Evolutionary conservation across 2,113 vertebrate species (phyloP).

Genomic region (Vanacampus margaritifer): DNA sequence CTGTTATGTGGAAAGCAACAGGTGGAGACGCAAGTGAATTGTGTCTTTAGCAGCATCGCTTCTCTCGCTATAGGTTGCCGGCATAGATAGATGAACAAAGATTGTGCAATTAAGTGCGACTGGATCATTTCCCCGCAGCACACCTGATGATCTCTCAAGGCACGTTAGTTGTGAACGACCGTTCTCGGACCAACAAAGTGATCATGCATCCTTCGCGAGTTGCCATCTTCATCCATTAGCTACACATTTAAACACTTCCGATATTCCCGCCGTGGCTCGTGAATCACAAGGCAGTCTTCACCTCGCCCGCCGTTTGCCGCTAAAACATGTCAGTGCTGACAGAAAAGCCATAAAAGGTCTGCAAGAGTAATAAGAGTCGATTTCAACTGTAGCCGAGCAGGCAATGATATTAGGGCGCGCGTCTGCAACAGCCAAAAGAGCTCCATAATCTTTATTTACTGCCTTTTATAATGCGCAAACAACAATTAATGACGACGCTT

Average conservation of each 20-base stretch:
- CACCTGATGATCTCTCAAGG: neutral
- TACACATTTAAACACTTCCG: neutral
- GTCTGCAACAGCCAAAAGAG: slow-evolving; percentile 37
- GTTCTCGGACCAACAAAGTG: neutral
- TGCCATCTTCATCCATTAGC: neutral
- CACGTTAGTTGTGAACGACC: neutral
- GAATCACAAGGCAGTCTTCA: slow-evolving; percentile 2
- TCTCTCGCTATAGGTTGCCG: too few species aligned
- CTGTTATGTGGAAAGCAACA: neutral
- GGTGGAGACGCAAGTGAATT: neutral
- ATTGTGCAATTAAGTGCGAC: neutral
- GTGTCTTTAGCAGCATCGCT: too few species aligned
- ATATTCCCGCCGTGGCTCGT: neutral
- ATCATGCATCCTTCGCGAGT: neutral
- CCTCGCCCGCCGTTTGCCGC: slow-evolving; percentile 2
- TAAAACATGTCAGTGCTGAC: slow-evolving; percentile 47
- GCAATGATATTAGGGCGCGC: slow-evolving; percentile 59
- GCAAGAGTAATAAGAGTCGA: slow-evolving; percentile 61
- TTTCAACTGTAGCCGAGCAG: slow-evolving; percentile 55
- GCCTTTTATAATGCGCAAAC: slow-evolving; percentile 46
- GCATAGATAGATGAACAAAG: too few species aligned
- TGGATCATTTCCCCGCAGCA: neutral
- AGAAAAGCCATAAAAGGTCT: slow-evolving; percentile 56
- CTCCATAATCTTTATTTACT: slow-evolving; percentile 60
- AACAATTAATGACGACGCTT: slow-evolving; percentile 48